Evolutionary conservation across 2,797 vertebrate species (phyloP).

Genomic region (Poecile montanus): DNA sequence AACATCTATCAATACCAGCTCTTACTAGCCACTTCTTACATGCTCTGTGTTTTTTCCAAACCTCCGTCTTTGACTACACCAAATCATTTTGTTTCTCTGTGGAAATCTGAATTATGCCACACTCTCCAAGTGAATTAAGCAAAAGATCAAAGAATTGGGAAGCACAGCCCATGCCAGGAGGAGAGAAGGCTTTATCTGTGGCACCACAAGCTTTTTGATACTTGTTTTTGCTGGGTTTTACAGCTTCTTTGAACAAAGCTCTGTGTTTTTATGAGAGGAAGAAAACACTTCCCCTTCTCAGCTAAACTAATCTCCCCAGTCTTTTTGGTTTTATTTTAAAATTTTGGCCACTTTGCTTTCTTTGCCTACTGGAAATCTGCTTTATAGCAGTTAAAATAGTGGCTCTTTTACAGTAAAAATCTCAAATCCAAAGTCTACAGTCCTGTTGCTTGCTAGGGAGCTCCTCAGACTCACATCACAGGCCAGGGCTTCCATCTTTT

Average conservation of each 20-base stretch:
- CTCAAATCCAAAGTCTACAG: not conserved
- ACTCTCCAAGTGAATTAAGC: not conserved
- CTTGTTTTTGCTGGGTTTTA: rapidly evolving
- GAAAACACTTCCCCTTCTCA: not conserved
- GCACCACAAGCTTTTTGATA: not conserved
- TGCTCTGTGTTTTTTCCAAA: not conserved
- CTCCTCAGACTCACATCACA: not conserved
- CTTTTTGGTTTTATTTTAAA: not conserved
- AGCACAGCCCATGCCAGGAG: not conserved
- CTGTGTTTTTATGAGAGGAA: not conserved
- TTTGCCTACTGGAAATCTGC: not conserved
- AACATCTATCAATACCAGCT: not conserved
- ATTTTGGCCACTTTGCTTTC: not conserved
- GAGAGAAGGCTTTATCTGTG: not conserved
- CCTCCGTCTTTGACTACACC: not conserved
- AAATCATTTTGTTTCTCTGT: not conserved
- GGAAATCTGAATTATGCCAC: not conserved
- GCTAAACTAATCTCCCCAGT: not conserved
- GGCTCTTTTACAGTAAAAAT: not conserved
- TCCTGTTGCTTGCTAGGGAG: not conserved
- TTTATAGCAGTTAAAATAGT: not conserved
- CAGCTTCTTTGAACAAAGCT: not conserved
- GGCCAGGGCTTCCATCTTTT: not conserved
- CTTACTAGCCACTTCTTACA: not conserved
- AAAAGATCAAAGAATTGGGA: not conserved